Conservation (phyloP, 1,140 invertebrate species). For the Reticulitermes speratus region DNA sequence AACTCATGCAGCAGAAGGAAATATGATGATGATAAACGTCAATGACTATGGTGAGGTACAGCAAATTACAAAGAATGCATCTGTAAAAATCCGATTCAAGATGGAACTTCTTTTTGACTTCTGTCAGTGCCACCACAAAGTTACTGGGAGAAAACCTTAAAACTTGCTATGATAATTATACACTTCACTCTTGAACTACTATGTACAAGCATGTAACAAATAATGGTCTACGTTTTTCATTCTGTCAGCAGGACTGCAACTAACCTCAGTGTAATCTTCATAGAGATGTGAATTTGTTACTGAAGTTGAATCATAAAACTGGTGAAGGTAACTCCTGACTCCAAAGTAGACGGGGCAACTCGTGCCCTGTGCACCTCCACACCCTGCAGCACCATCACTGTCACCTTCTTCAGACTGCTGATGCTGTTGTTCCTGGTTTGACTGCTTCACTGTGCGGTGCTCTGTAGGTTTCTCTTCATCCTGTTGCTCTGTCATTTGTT, state of each 20-base stretch:
- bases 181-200: too few relatives aligned
- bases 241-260: neutral
- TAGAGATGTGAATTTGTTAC: neutral
- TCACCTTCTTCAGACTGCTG: neutral
- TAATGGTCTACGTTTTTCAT: too few relatives aligned
- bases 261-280: conserved; percentile 1
- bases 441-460: neutral
- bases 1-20: too few relatives aligned
- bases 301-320: neutral
- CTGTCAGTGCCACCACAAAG: too few relatives aligned
- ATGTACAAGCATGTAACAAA: too few relatives aligned
- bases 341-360: conserved; percentile 2
- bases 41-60: too few relatives aligned
- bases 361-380: neutral
- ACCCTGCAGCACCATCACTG: neutral
- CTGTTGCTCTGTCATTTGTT: neutral
- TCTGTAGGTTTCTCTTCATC: neutral
- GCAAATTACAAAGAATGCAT: too few relatives aligned
- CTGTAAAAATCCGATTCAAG: too few relatives aligned
- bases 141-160: too few relatives aligned
- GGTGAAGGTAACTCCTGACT: neutral
- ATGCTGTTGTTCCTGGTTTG: neutral
- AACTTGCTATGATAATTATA: too few relatives aligned
- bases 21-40: too few relatives aligned
- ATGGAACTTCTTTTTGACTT: too few relatives aligned